These are phyloP conservation scores for Drosophila neonasuta DNA, from an alignment of 2,888 invertebrate species.

Conservation along the genomic window DNA sequence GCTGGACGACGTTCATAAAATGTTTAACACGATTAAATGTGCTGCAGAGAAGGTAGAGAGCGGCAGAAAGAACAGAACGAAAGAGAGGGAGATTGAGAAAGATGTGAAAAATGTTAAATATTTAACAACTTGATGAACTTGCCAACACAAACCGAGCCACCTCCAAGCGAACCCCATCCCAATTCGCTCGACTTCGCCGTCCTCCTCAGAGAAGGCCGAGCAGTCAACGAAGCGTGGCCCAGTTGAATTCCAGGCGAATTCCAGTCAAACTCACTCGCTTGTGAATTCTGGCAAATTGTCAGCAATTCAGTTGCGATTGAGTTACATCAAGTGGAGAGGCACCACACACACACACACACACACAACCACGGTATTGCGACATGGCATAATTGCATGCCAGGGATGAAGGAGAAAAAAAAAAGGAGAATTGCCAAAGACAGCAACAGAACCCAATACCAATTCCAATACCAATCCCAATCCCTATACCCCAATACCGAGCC, in stretches of 20 bases:
- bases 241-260: constrained; percentile 56
- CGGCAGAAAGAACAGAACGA: constrained; percentile 5
- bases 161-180: not conserved
- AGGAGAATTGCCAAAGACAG: constrained; percentile 3
- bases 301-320: constrained; percentile 55
- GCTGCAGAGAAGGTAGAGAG: constrained; percentile 52
- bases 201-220: constrained; percentile 16
- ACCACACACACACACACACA: constrained; percentile 39
- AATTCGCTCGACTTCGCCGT: not conserved
- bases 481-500: constrained; percentile 5
- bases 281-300: constrained; percentile 64
- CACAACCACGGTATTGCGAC: constrained; percentile 60
- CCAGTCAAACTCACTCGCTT: constrained; percentile 56
- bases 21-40: constrained; percentile 75
- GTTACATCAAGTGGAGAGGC: constrained; percentile 51
- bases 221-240: constrained; percentile 65
- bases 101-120: constrained; percentile 54
- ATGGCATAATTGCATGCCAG: constrained; percentile 61
- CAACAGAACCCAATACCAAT: constrained; percentile 4
- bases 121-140: constrained; percentile 70
- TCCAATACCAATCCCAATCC: not conserved
- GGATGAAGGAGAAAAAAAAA: constrained; percentile 5
- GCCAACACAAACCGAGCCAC: constrained; percentile 40
- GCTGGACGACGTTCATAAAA: constrained; percentile 59
- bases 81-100: constrained; percentile 17